Evolutionary conservation across 2,797 vertebrate genomes (phyloP).

Genomic region (Lerista edwardsae): DNA sequence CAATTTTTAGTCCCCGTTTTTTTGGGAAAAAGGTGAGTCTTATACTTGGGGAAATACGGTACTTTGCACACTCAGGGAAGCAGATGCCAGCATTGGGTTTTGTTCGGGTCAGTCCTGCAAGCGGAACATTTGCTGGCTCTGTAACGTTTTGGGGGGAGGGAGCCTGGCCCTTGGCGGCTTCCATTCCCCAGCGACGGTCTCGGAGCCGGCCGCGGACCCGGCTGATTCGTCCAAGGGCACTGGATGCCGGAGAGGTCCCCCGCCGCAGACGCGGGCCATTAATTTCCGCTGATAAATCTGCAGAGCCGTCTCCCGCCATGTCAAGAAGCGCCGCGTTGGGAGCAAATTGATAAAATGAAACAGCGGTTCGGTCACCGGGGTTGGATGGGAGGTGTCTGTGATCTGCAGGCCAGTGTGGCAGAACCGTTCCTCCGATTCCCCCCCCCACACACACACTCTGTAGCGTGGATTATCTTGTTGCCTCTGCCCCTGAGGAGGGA

Average conservation of each 20-base stretch:
- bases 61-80: background rate
- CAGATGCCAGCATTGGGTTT: background rate
- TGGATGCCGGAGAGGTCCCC: background rate
- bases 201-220: background rate
- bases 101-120: background rate
- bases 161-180: background rate
- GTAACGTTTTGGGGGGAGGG: background rate
- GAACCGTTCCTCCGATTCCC: background rate
- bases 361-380: background rate
- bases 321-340: background rate
- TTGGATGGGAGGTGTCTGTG: background rate
- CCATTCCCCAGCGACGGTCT: too few relatives aligned
- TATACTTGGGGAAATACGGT: too few relatives aligned
- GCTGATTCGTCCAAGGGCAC: background rate
- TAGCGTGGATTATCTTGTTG: background rate
- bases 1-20: too few relatives aligned
- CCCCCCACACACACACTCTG: too few relatives aligned
- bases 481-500: background rate
- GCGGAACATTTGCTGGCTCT: background rate
- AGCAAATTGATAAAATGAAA: constrained; percentile 19
- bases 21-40: too few relatives aligned
- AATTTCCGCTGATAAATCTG: constrained; percentile 30
- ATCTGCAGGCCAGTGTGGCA: background rate
- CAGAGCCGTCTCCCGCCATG: constrained; percentile 8
- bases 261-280: background rate